Base-by-base conservation (phyloP, 1,140 invertebrate species). In the Plutomurus gul region DNA sequence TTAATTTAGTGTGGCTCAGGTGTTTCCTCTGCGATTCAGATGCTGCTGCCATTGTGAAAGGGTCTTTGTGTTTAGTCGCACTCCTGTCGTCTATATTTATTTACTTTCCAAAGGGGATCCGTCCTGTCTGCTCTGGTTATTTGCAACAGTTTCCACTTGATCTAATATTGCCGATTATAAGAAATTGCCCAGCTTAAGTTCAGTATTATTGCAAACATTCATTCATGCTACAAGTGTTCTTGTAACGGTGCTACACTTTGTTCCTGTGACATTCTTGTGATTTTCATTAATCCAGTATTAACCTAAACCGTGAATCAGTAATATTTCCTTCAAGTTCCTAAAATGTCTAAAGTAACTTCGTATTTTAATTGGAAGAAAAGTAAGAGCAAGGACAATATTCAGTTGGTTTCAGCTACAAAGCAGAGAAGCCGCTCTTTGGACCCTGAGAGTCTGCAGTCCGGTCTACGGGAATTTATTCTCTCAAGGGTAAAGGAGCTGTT, bases 381-480 rank as follows among this genome's bases (percentile, higher is more conserved):
- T 81, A 89, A 91, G 84, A 90, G 90, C 85, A 88, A 89, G 85
- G 83, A 84, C 1, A 82, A 79, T 70, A 79, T 84, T 27, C 60
- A 82, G 89, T 92, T 84, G 81, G 89, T 72, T 87, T 88, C 80
- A 30, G 49, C 27, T 3, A 43, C 56, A 72, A 78, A 74, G 77
- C 91, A 91, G 3, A 89, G 93, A 43, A 94, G 92, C 85, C 88
- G 92, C 72, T 94, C 93, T 10, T 86, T 95, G 83, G 93, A 94
- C 87, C 90, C 93, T 4, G 90, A 92, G 79, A 89, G 91, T 5
- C 86, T 94, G 73, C 92, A 94, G 81, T 91, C 91, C 56, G 93
- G 92, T 16, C 89, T 94, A 74, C 88, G 90, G 18, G 85, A 90
- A n/a, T 87, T 89, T 40, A 51, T 92, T 4, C 88, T 82, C 18